Evolutionary conservation across 2,888 invertebrate genomes (phyloP).

Genomic region (Gymnosoma rotundatum): DNA sequence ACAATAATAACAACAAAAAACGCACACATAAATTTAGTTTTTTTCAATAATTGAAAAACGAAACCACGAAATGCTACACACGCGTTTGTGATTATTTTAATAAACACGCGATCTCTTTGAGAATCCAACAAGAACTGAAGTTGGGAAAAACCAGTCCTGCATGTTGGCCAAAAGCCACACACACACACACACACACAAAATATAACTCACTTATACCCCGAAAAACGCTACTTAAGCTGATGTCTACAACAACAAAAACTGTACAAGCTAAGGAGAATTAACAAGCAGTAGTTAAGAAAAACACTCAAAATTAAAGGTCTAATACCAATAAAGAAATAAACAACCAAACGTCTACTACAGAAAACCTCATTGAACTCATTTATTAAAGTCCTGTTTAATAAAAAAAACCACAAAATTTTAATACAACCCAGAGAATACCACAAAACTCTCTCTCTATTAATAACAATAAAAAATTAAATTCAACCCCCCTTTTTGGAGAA

Average conservation of each 20-base stretch:
- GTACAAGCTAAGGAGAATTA: conserved; percentile 1
- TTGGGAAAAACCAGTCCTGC: conserved; percentile 81
- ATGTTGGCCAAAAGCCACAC: conserved; percentile 75
- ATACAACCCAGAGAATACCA: background rate
- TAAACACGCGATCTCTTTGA: conserved; percentile 79
- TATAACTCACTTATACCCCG: conserved; percentile 57
- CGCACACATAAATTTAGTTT: conserved; percentile 49
- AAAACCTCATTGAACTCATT: conserved; percentile 37
- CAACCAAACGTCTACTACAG: background rate
- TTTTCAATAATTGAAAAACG: conserved; percentile 57
- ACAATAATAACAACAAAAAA: conserved; percentile 45
- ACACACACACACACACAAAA: background rate
- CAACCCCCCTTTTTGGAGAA: conserved; percentile 25
- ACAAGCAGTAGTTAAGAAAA: conserved; percentile 32
- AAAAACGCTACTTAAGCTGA: conserved; percentile 2
- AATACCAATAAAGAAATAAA: conserved; percentile 2
- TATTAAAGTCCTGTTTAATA: conserved; percentile 58
- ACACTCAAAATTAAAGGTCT: conserved; percentile 59
- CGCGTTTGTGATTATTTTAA: conserved; percentile 67
- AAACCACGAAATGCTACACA: conserved; percentile 58
- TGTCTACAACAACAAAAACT: conserved; percentile 26
- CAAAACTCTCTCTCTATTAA: background rate
- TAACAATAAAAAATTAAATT: background rate
- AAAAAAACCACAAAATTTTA: background rate
- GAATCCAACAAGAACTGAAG: conserved; percentile 82